Percentiles rank a stretch among this genome's conserved stretches.
Conservation (phyloP, 2,888 invertebrate genomes). For the Habroteleia sp. region DNA sequence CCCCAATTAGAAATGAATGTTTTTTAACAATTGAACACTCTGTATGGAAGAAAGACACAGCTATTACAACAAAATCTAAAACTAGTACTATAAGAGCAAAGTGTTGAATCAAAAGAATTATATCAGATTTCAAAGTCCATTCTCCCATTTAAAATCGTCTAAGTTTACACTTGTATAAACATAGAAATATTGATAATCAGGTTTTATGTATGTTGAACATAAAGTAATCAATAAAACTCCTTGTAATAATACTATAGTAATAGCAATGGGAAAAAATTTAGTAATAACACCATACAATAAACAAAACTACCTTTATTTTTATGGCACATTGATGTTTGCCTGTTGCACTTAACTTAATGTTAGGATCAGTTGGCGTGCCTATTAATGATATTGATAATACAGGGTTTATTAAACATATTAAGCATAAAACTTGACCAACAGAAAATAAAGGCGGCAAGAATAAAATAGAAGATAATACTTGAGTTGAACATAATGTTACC, state of each 20-base stretch:
- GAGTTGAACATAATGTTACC: slow-evolving; percentile 86
- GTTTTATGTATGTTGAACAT: slow-evolving; percentile 70
- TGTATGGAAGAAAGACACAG: too few relatives aligned
- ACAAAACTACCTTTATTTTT: slow-evolving; percentile 87
- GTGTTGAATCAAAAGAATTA: slow-evolving; percentile 84
- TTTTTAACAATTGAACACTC: too few relatives aligned
- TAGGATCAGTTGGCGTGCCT: slow-evolving; percentile 88
- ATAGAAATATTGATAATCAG: slow-evolving; percentile 73
- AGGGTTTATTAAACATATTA: slow-evolving; percentile 88
- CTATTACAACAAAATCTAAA: slow-evolving; percentile 89
- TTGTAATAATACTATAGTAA: slow-evolving; percentile 84
- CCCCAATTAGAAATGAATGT: too few relatives aligned
- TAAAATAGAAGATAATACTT: slow-evolving; percentile 84
- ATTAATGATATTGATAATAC: slow-evolving; percentile 90
- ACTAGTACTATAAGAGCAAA: slow-evolving; percentile 85
- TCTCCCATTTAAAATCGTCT: slow-evolving; percentile 81
- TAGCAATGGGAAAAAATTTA: slow-evolving; percentile 91
- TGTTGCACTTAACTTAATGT: slow-evolving; percentile 92
- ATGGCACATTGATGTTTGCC: slow-evolving; percentile 89
- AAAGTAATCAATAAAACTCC: slow-evolving; percentile 78
- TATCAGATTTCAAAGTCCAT: slow-evolving; percentile 85
- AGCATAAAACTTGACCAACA: slow-evolving; percentile 87
- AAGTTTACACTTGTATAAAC: slow-evolving; percentile 74
- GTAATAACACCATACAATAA: slow-evolving; percentile 93
- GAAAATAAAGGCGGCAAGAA: slow-evolving; percentile 89